These are phyloP conservation scores for Drosophila yooni DNA, from an alignment of 2,888 invertebrate genomes.

Conservation along the genomic window DNA sequence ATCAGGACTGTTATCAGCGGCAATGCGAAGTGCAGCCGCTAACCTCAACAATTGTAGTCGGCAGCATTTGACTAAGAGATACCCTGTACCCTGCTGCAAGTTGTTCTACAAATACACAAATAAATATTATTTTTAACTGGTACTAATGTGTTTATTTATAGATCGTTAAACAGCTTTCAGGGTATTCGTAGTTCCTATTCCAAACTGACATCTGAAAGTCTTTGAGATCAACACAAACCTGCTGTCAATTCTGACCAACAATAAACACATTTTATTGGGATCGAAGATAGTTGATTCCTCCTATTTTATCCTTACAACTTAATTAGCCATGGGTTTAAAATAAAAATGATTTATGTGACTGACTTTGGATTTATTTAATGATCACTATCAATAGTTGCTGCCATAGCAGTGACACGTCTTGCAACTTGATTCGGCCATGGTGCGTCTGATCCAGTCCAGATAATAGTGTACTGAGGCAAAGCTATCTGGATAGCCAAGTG, in stretches of 20 bases:
- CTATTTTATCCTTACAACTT: not conserved
- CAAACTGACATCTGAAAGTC: not conserved
- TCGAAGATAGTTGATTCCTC: not conserved
- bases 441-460: conserved; percentile 76
- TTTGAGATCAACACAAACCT: not conserved
- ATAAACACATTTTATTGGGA: not conserved
- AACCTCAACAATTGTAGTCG: not conserved
- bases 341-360: conserved; percentile 11
- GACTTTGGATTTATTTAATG: conserved; percentile 19
- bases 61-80: not conserved
- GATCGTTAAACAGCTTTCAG: not conserved
- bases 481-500: conserved; percentile 79
- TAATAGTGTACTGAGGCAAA: conserved; percentile 72
- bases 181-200: not conserved
- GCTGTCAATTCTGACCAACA: not conserved
- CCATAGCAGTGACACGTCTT: conserved; percentile 68
- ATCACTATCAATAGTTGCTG: conserved; percentile 66
- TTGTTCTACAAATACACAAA: not conserved
- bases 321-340: not conserved
- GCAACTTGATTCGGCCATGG: conserved; percentile 45
- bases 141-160: not conserved
- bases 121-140: too few species aligned
- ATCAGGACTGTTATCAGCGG: conserved; percentile 63
- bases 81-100: not conserved
- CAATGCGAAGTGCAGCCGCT: conserved; percentile 38